Percentiles rank a stretch among this genome's conserved stretches.
phyloP scores from a whole-genome alignment of 2,113 vertebrate species.

The Orthochromis indermauri region DNA sequence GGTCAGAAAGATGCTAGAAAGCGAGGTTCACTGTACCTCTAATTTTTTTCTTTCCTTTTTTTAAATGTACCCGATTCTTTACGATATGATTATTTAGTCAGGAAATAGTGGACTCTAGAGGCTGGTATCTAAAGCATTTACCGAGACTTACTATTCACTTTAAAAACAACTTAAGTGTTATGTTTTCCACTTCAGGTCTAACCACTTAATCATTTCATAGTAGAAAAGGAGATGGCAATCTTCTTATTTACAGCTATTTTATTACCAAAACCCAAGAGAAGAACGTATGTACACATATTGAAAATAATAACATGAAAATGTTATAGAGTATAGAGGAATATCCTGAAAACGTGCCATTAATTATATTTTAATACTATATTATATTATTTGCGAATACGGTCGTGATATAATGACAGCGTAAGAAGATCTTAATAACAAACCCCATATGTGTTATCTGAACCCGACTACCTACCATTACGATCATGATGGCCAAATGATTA shows the following conservation, averaged over 20 bases:
- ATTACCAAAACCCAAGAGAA: not conserved
- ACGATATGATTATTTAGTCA: not conserved
- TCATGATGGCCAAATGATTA: not conserved
- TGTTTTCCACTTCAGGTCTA: not conserved
- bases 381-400: not conserved
- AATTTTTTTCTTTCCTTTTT: not conserved
- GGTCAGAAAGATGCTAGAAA: constrained; percentile 1
- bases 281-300: not conserved
- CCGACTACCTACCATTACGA: not conserved
- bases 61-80: not conserved
- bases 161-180: not conserved
- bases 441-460: not conserved
- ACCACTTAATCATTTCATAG: not conserved
- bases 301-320: not conserved
- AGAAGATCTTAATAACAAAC: not conserved
- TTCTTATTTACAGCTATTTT: not conserved
- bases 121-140: not conserved
- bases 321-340: not conserved
- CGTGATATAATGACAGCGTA: not conserved
- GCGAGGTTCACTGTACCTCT: not conserved
- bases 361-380: not conserved
- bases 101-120: not conserved
- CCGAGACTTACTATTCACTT: not conserved
- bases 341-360: too few relatives aligned
- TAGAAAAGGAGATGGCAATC: not conserved